Evolutionary conservation across 2,797 vertebrate genomes (phyloP).

Genomic region (Rhynchonycteris naso): DNA sequence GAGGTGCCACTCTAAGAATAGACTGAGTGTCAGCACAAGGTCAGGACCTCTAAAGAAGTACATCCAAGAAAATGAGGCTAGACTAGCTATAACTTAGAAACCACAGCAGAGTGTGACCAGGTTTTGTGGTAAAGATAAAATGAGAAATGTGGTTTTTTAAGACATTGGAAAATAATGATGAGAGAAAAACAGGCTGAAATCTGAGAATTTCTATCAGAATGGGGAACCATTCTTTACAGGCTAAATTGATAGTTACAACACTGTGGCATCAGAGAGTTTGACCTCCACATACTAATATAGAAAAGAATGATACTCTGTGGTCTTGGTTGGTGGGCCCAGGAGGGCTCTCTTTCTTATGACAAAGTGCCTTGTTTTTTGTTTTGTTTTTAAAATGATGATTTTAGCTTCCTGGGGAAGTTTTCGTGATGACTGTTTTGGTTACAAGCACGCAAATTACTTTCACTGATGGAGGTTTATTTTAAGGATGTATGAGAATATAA

Average conservation of each 20-base stretch:
- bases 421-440: background rate
- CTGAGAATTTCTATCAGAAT: constrained; percentile 70
- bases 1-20: constrained; percentile 50
- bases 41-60: constrained; percentile 35
- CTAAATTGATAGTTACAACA: constrained; percentile 69
- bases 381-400: constrained; percentile 33
- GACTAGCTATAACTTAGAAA: constrained; percentile 51
- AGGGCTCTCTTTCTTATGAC: constrained; percentile 39
- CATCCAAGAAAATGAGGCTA: constrained; percentile 53
- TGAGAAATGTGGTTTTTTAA: constrained; percentile 65
- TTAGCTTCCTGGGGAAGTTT: constrained; percentile 56
- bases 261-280: constrained; percentile 58
- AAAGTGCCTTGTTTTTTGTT: constrained; percentile 44
- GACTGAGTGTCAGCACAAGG: background rate
- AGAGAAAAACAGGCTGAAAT: constrained; percentile 69
- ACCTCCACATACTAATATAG: constrained; percentile 58
- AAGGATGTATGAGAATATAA: constrained; percentile 26
- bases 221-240: constrained; percentile 57
- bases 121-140: constrained; percentile 65
- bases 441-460: constrained; percentile 36
- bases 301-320: constrained; percentile 58
- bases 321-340: constrained; percentile 31
- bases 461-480: constrained; percentile 48
- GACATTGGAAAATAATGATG: constrained; percentile 73
- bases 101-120: constrained; percentile 50